Evolutionary conservation across 2,797 vertebrate genomes (phyloP), one percentile per base, ranked within the genome.

Genomic region (Acipenser transmontanus): DNA sequence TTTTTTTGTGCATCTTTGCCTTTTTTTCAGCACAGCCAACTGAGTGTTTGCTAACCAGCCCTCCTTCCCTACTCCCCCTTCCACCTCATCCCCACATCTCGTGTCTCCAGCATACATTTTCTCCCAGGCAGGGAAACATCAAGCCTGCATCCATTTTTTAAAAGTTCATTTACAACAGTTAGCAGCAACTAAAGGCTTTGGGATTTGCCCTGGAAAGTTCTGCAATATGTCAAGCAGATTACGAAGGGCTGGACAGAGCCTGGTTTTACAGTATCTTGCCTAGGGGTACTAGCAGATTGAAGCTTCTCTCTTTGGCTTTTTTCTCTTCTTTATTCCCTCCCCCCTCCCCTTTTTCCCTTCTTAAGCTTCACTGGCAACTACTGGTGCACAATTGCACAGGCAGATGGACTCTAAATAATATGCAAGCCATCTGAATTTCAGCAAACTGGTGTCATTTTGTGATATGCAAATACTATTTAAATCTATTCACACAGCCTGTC

Each of bases 391-490:
- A 57, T 68, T 68, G 64, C 66, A 52, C 70, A 68, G 62, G 69
- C 73, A 79, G 77, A 80, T 77, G 78, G 72, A 70, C 51, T 66
- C 68, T 74, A 64, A 59, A 67, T 68, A 63, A 72, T 68, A 70
- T 54, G 65, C 73, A 59, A 66, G 49, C 67, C 73, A 71, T 74
- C 75, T 75, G 72, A 74, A 72, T 70, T 69, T 67, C 71, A 14
- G 70, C 73, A 74, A 76, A 75, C 77, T 72, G 72, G 72, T 76
- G 74, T 76, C 73, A 71, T 69, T 70, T 69, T 72, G 70, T 68
- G 63, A 80, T 74, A 80, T 77, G 80, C 71, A 70, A 81, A 79
- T 77, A 62, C 63, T 67, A 75, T 79, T 78, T 68, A 76, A 75
- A 78, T 76, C 63, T 68, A 78, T 75, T 75, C 73, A 67, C 50